A percentile compares a stretch with the other conserved stretches of the same genome.
Evolutionary conservation across 37 sponge, comb jelly and placozoan species (phyloP).

Genomic region (Crambe crambe): DNA sequence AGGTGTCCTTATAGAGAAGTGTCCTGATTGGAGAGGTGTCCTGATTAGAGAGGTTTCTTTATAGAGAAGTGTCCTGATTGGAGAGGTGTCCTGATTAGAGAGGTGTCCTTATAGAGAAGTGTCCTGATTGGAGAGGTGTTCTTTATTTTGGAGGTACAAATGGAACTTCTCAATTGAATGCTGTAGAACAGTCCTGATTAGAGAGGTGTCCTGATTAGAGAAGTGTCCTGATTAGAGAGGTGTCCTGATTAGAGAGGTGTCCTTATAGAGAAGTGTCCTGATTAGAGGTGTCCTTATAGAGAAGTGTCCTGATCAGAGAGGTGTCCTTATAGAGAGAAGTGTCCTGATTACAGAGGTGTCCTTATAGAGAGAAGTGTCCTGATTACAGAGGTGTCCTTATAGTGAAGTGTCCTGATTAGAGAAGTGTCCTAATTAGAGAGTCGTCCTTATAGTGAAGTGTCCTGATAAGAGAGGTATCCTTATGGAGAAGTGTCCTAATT

Average conservation of each 20-base stretch:
- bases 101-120: background rate
- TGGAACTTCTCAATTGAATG: background rate
- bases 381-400: background rate
- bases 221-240: background rate
- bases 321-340: constrained; percentile 7
- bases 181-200: no score
- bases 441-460: no score
- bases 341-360: background rate
- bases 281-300: background rate
- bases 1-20: background rate
- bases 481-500: no score
- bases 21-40: background rate
- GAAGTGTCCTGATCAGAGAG: background rate
- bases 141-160: background rate
- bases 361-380: background rate
- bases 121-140: background rate
- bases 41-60: no score
- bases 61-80: background rate
- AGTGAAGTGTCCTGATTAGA: background rate
- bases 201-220: background rate
- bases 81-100: background rate
- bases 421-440: no score
- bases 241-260: background rate
- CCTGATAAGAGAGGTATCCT: no score
- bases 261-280: background rate